phyloP scores from a whole-genome alignment of 2,797 vertebrate genomes.

The Rhyacichthys aspro region DNA sequence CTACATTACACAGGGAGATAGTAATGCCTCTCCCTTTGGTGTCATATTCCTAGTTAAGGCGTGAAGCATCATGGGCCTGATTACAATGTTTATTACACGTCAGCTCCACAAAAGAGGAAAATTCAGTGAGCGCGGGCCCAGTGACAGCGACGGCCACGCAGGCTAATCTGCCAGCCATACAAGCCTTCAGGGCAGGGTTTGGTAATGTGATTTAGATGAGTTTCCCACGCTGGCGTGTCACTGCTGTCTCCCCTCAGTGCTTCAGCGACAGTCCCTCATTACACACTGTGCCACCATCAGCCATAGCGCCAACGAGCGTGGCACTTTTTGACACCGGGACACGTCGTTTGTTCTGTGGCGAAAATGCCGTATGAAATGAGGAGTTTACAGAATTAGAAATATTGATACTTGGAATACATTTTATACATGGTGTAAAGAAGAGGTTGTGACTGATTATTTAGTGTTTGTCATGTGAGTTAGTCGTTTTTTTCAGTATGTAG shows the following conservation, averaged over 20 bases:
- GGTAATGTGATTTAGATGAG: conserved; percentile 84
- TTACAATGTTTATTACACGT: conserved; percentile 69
- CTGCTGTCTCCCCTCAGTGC: conserved; percentile 68
- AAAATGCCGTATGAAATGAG: conserved; percentile 43
- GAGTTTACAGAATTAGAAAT: conserved; percentile 36
- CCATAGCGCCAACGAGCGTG: conserved; percentile 58
- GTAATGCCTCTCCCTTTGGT: conserved; percentile 23
- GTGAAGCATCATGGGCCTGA: conserved; percentile 44
- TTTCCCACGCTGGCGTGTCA: conserved; percentile 74
- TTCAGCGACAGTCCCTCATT: conserved; percentile 76
- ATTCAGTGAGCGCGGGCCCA: conserved; percentile 40
- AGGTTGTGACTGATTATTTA: no score
- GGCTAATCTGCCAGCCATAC: conserved; percentile 74
- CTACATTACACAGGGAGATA: conserved; percentile 3
- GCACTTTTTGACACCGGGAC: conserved; percentile 71
- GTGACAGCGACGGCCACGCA: conserved; percentile 51
- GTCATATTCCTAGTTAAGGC: conserved; percentile 48
- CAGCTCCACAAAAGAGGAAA: conserved; percentile 57
- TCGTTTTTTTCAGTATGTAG: no score
- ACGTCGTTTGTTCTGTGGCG: conserved; percentile 47
- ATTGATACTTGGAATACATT: conserved; percentile 22
- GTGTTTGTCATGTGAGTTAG: no score
- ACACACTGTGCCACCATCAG: conserved; percentile 69
- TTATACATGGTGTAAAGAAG: conserved; percentile 8
- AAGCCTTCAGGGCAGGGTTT: conserved; percentile 67